A percentile compares a stretch with the other conserved stretches of the same genome.
Conservation (phyloP, 1,140 invertebrate species). For the Apis mellifera region Amel_HAv3.1 CM009940.2:8655001-8655500, state of each 20-base stretch:
- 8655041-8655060: neutral
- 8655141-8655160: too few species aligned
- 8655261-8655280: neutral
- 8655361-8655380: neutral
- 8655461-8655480: too few species aligned
- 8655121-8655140: too few species aligned
- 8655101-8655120: too few species aligned
- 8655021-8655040: neutral
- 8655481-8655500: too few species aligned
- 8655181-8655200: too few species aligned
- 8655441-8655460: too few species aligned
- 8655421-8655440: too few species aligned
- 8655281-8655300: neutral
- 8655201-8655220: neutral
- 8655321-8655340: neutral
- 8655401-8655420: too few species aligned
- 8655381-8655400: neutral
- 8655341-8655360: neutral
- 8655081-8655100: neutral
- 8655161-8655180: too few species aligned
- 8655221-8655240: neutral
- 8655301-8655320: too few species aligned
- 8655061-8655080: too few species aligned
- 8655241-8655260: neutral
- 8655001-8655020: constrained; percentile 6